A percentile compares a stretch with the other conserved stretches of the same genome.
These are phyloP conservation scores for Nycteola revayana DNA, from an alignment of 2,888 invertebrate genomes.

Conservation along the genomic window DNA sequence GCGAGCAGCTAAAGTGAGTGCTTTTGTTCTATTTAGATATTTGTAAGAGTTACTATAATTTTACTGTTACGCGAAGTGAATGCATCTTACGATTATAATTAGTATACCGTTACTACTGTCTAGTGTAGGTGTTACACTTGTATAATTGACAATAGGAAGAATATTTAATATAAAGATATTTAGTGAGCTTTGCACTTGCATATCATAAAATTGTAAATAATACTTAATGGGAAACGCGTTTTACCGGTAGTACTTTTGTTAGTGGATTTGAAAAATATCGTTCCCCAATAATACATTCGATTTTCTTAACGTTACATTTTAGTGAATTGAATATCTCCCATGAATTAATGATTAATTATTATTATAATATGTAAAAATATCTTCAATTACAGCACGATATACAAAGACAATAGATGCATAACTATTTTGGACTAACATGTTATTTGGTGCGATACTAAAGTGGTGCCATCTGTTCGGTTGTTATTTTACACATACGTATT, in stretches of 20 bases:
- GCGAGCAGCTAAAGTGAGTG: conserved; percentile 74
- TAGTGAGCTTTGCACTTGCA: conserved; percentile 83
- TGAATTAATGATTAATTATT: conserved; percentile 4
- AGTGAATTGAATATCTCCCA: conserved; percentile 25
- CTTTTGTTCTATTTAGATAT: conserved; percentile 63
- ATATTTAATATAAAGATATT: conserved; percentile 54
- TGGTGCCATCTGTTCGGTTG: conserved; percentile 79
- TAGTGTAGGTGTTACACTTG: conserved; percentile 61
- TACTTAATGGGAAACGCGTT: conserved; percentile 48
- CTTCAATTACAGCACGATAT: conserved; percentile 4
- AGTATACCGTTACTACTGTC: conserved; percentile 45
- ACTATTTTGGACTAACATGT: conserved; percentile 45
- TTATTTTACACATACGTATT: conserved; percentile 64
- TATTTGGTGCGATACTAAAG: conserved; percentile 66
- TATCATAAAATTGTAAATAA: conserved; percentile 79
- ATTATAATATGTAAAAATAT: too few species aligned
- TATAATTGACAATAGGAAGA: conserved; percentile 54
- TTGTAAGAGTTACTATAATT: conserved; percentile 56
- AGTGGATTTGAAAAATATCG: conserved; percentile 16
- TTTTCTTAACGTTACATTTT: conserved; percentile 25
- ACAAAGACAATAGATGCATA: conserved; percentile 25
- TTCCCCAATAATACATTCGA: conserved; percentile 25
- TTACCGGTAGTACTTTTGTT: conserved; percentile 36
- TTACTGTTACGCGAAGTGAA: conserved; percentile 45
- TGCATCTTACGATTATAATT: conserved; percentile 42